Conservation (phyloP, 1,140 invertebrate species). For the Zaprionus inermis region DNA sequence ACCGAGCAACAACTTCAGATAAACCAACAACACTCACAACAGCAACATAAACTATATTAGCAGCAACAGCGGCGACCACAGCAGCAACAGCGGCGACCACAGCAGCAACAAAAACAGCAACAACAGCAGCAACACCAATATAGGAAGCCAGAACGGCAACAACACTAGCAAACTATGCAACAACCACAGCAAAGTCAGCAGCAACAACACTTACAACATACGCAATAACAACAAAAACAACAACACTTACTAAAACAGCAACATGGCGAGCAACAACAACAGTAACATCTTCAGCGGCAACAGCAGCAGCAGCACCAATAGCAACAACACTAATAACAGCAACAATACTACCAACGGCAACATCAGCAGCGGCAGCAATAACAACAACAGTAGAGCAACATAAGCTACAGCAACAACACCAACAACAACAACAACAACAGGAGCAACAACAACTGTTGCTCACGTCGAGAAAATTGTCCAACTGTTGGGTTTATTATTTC, state of each 20-base stretch:
- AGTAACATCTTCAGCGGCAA: no score
- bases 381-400: slow-evolving; percentile 12
- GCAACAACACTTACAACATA: slow-evolving; percentile 7
- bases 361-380: not conserved
- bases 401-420: not conserved
- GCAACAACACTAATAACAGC: no score
- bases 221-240: no score
- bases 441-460: slow-evolving; percentile 28
- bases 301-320: no score
- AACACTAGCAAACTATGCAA: slow-evolving; percentile 13
- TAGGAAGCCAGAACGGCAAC: not conserved
- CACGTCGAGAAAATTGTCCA: slow-evolving; percentile 80
- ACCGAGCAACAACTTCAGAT: not conserved
- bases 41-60: not conserved
- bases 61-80: not conserved
- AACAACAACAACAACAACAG: slow-evolving; percentile 9
- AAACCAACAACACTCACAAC: not conserved
- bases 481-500: slow-evolving; percentile 82
- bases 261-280: no score
- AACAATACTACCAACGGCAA: slow-evolving; percentile 15
- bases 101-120: not conserved
- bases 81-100: no score
- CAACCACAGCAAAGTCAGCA: not conserved
- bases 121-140: not conserved
- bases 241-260: no score